These are phyloP conservation scores for Vombatus ursinus DNA, from an alignment of 2,113 vertebrate species.

Conservation along the genomic window DNA sequence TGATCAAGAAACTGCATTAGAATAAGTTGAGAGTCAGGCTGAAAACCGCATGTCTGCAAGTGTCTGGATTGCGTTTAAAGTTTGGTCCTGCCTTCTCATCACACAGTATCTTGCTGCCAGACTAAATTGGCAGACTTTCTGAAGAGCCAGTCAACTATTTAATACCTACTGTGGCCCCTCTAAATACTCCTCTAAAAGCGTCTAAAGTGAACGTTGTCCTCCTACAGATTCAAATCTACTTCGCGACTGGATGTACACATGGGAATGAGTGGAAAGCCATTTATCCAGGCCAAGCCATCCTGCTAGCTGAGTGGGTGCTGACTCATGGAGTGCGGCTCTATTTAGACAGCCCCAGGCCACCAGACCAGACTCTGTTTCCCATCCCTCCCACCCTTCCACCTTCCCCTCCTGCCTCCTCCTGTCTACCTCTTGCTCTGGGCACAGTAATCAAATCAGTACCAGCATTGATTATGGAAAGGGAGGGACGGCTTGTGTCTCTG, in stretches of 20 bases:
- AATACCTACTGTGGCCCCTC: too few relatives aligned
- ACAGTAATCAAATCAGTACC: not conserved
- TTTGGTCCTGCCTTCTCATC: not conserved
- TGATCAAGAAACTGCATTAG: not conserved
- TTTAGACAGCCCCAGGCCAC: not conserved
- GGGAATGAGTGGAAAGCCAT: not conserved
- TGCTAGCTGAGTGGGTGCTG: not conserved
- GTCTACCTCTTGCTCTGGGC: not conserved
- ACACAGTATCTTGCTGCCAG: not conserved
- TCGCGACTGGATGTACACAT: not conserved
- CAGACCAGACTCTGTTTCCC: not conserved
- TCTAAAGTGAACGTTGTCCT: not conserved
- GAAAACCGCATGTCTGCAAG: not conserved
- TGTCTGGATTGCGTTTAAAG: not conserved
- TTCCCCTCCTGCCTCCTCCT: not conserved
- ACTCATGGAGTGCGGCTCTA: not conserved
- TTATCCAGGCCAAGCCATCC: not conserved
- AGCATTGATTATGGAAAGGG: not conserved
- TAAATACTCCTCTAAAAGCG: not conserved
- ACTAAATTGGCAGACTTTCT: not conserved
- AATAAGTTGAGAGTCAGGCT: not conserved
- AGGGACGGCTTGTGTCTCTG: not conserved
- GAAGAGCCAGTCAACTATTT: not conserved
- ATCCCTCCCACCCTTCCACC: not conserved
- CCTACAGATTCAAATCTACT: not conserved